Conservation (phyloP, 2,797 vertebrate genomes). For the Scyliorhinus canicula region DNA sequence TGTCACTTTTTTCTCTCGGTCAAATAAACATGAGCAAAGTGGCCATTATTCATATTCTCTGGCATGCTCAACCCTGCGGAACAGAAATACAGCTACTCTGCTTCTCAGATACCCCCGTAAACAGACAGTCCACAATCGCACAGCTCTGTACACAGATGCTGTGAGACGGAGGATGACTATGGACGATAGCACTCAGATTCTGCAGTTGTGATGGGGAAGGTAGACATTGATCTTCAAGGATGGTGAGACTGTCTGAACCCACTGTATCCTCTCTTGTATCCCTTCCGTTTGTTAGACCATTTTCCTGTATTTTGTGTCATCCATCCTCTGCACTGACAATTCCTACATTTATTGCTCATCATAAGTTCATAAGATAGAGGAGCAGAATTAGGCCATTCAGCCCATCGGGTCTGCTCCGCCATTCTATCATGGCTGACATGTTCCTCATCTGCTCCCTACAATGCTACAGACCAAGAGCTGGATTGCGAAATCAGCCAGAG, state of each 20-base stretch:
- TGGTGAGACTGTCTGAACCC: background rate
- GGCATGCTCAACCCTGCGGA: background rate
- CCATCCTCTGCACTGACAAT: background rate
- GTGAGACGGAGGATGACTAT: background rate
- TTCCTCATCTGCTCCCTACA: too few species aligned
- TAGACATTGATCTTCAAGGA: background rate
- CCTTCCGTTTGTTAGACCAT: background rate
- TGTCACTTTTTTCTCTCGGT: conserved; percentile 21
- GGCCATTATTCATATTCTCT: conserved; percentile 31
- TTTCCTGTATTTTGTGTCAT: background rate
- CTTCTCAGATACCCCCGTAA: background rate
- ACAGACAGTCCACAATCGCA: background rate
- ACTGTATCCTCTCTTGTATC: background rate
- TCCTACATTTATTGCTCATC: background rate
- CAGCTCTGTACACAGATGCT: background rate
- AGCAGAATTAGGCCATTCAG: too few species aligned
- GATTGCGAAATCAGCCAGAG: too few species aligned
- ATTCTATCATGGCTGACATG: too few species aligned
- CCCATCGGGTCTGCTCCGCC: too few species aligned
- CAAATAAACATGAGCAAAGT: conserved; percentile 33
- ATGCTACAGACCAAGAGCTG: too few species aligned
- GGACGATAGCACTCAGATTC: background rate
- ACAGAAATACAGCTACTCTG: conserved; percentile 1
- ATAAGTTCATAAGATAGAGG: too few species aligned
- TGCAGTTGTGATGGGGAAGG: background rate